Evolutionary conservation across 2,113 vertebrate species (phyloP), one percentile per base, ranked within the genome.

Genomic region (Muscicapa adusta): DNA sequence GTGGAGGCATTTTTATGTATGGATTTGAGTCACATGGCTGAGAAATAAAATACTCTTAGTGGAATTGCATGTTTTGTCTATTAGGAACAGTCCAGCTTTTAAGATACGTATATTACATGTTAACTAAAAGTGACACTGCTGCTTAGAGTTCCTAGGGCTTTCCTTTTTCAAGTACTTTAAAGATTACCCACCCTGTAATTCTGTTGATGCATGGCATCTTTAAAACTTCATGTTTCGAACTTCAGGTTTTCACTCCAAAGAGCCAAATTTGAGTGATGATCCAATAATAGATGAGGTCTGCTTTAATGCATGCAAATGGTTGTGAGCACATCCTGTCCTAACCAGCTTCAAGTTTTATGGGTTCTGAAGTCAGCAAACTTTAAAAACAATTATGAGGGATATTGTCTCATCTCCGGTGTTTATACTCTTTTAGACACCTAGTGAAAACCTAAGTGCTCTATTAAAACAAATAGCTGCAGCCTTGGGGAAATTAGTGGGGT

Each of bases 81-180:
- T 71, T 68, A 74, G 48, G 36, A 72, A 38, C 56, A 91, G 45
- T 45, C 4, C 18, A 57, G 8, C 26, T 78, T 93, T 66, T 76
- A 56, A 63, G 26, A 26, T 50, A 10, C 0, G 0, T 51, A 2
- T 68, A 4, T 48, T 0, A 0, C 77, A 34, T 1, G 0, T 62
- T 20, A 87, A 62, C 16, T 71, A 42, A 42, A 81, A 89, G 40
- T 62, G 8, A 13, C 8, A 9, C n/a, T 72, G 5, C 38, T 4
- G 0, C 54, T 63, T 51, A 51, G 29, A 29, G 8, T 65, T 90
- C 24, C 25, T 42, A 19, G 16, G 9, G 7, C 16, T 88, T 79
- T 60, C 58, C 4, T 1, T 75, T 91, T 82, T 68, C n/a, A 85
- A 19, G 24, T 34, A 7, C 47, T 50, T 56, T 40, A 10, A 86